phyloP scores from a whole-genome alignment of 2,113 vertebrate species.

The Neolamprologus falcicula region DNA sequence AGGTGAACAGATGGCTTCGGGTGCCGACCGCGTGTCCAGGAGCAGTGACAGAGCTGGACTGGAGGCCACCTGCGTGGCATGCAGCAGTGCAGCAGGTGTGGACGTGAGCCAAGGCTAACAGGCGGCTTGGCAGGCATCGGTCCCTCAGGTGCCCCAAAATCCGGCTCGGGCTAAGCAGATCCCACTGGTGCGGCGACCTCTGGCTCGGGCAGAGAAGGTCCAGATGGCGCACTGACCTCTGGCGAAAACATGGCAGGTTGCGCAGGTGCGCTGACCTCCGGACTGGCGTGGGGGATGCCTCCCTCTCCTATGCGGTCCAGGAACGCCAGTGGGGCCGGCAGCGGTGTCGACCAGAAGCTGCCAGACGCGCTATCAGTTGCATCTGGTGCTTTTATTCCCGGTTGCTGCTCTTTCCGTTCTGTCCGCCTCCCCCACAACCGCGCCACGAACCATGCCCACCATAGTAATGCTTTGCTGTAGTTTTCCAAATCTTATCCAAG shows the following conservation, averaged over 20 bases:
- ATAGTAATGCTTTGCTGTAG: background rate
- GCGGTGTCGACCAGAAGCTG: background rate
- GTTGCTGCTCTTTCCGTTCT: background rate
- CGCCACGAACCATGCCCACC: fast-evolving
- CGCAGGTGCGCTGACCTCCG: background rate
- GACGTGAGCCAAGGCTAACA: background rate
- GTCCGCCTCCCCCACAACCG: background rate
- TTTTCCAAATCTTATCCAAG: background rate
- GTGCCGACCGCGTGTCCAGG: fast-evolving
- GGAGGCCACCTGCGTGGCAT: fast-evolving
- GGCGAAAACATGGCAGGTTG: background rate
- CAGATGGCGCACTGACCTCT: background rate
- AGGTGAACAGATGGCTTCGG: fast-evolving
- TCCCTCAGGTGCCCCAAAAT: background rate
- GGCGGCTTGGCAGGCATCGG: background rate
- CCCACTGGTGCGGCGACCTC: background rate
- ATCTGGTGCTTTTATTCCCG: background rate
- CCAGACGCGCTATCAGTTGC: background rate
- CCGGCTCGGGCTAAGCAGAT: background rate
- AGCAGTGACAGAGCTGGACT: background rate
- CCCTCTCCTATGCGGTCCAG: background rate
- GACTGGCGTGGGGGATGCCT: fast-evolving
- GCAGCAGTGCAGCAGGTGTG: background rate
- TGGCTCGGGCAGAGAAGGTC: background rate
- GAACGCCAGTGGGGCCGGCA: background rate